Evolutionary conservation across 2,888 invertebrate species (phyloP).

Genomic region (Cheilosia soror): DNA sequence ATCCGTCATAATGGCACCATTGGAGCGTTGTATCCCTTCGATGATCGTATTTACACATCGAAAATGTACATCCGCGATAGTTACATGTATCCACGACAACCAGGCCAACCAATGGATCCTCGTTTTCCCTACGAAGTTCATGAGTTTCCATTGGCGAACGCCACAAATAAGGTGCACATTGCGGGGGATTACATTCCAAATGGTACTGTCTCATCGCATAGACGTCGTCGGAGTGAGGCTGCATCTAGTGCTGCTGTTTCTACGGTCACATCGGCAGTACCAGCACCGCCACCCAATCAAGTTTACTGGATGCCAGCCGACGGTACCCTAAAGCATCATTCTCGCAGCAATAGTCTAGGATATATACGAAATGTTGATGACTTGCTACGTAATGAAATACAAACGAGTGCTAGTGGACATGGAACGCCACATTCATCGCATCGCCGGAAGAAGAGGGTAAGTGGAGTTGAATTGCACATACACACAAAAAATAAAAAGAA

Average conservation of each 20-base stretch:
- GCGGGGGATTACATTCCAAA: constrained; percentile 81
- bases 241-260: constrained; percentile 43
- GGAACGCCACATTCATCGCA: constrained; percentile 80
- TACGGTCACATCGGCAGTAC: constrained; percentile 69
- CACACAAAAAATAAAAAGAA: constrained; percentile 7
- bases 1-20: constrained; percentile 81
- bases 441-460: constrained; percentile 81
- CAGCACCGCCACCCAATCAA: constrained; percentile 79
- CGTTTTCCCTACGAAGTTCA: constrained; percentile 82
- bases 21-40: constrained; percentile 81
- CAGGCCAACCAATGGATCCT: constrained; percentile 82
- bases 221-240: constrained; percentile 58
- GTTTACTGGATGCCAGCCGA: constrained; percentile 82
- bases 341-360: constrained; percentile 81
- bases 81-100: constrained; percentile 82
- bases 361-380: constrained; percentile 82
- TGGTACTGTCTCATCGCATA: constrained; percentile 76
- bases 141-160: constrained; percentile 81
- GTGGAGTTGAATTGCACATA: constrained; percentile 55
- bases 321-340: constrained; percentile 70
- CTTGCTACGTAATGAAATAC: constrained; percentile 77
- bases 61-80: constrained; percentile 82
- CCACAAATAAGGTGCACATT: constrained; percentile 82
- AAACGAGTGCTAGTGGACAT: constrained; percentile 77
- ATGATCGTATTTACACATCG: constrained; percentile 82